Evolutionary conservation across 92 coral and sea anemone genomes (phyloP), one percentile per base, ranked within the genome.

Genomic region (Zoanthus sociatus): DNA sequence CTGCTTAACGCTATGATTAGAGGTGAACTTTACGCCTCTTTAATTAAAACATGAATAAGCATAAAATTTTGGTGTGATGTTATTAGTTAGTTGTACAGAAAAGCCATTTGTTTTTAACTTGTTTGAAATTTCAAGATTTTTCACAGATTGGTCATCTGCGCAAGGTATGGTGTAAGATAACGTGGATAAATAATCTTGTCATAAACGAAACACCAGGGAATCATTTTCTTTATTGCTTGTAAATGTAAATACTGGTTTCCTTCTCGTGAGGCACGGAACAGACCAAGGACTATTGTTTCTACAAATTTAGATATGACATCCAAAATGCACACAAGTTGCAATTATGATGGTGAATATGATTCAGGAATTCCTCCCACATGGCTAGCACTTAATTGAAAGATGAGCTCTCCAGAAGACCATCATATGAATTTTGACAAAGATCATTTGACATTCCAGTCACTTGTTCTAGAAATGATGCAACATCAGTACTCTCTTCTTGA

Each of bases 201-300:
- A 48, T 89, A 92, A 2, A 92, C 90, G 73, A 92, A 89, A 47
- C 89, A 89, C 94, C 90, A 92, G 12, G 85, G 90, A n/a, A 88
- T 89, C 92, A 86, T 89, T 64, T n/a, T 12, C n/a, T 85, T 83
- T 30, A 92, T 63, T 37, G 90, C 92, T 17, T 75, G 30, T 11
- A 86, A 88, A 71, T 92, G 90, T 16, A 89, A 64, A 48, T 67
- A 73, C 90, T 92, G 89, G 64, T 92, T 86, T 15, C 88, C 90
- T 74, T 92, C 91, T 75, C 89, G 67, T 14, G 91, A 87, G 1
- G 89, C 81, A 31, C 89, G 71, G 6, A 90, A 37, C 9, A 86
- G 83, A 7, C 66, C 87, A 53, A 53, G 63, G 16, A 76, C 53
- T 55, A 9, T 81, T 17, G 71, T 86, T 56, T 58, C 76, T 26